phyloP scores from a whole-genome alignment of 2,888 invertebrate genomes.

The Habroteleia sp. region DNA sequence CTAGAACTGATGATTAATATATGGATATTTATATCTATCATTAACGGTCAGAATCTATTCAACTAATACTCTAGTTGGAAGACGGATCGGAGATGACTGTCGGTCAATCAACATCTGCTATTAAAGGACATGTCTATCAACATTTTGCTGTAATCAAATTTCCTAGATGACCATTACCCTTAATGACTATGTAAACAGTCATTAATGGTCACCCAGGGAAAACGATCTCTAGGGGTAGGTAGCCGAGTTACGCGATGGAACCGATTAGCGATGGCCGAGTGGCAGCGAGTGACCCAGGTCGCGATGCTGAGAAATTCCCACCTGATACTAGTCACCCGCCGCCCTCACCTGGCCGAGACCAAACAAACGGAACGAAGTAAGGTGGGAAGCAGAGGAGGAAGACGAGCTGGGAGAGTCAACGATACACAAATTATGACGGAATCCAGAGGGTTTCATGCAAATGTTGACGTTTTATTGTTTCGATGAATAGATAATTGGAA shows the following conservation, averaged over 20 bases:
- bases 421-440: too few relatives aligned
- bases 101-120: constrained; percentile 8
- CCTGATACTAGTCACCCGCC: constrained; percentile 38
- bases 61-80: constrained; percentile 1
- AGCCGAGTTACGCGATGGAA: constrained; percentile 7
- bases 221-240: constrained; percentile 7
- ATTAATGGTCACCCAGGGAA: constrained; percentile 35
- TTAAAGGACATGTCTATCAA: constrained; percentile 5
- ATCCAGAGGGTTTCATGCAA: too few relatives aligned
- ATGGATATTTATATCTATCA: too few relatives aligned
- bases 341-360: constrained; percentile 42
- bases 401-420: too few relatives aligned
- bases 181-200: constrained; percentile 32
- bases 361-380: constrained; percentile 28
- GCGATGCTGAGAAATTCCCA: constrained; percentile 35
- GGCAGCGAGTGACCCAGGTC: constrained; percentile 50
- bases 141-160: constrained; percentile 24
- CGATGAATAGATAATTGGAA: too few relatives aligned
- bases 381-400: background rate
- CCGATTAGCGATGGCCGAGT: constrained; percentile 35
- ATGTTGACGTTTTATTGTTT: too few relatives aligned
- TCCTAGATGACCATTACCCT: constrained; percentile 11
- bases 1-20: too few relatives aligned
- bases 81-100: background rate
- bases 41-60: too few relatives aligned